Conservation (phyloP, 2,888 invertebrate genomes). For the Tenthredo distinguenda region DNA sequence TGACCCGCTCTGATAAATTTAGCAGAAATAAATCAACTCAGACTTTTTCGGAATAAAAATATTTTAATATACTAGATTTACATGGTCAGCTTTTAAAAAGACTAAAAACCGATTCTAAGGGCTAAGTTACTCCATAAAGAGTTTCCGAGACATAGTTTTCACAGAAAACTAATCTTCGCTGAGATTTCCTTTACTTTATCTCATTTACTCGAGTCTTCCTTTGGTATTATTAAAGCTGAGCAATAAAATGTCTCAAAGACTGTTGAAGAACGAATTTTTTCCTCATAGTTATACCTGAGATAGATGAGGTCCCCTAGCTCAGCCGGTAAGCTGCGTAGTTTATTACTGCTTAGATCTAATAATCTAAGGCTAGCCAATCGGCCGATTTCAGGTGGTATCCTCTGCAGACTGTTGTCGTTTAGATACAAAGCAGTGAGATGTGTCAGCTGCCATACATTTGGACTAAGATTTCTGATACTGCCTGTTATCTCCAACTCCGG, state of each 20-base stretch:
- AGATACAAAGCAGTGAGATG: constrained; percentile 97
- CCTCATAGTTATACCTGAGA: constrained; percentile 84
- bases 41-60: not conserved
- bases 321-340: constrained; percentile 95
- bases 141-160: not conserved
- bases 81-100: not conserved
- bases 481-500: constrained; percentile 95
- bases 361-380: constrained; percentile 90
- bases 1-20: not conserved
- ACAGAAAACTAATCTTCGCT: not conserved
- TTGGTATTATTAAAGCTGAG: not conserved
- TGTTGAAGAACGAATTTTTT: not conserved
- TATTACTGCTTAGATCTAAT: constrained; percentile 96
- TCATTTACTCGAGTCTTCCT: not conserved
- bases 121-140: not conserved
- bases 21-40: not conserved
- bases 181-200: not conserved
- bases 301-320: constrained; percentile 98
- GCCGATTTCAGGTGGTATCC: constrained; percentile 95
- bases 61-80: not conserved
- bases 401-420: constrained; percentile 95
- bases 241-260: not conserved
- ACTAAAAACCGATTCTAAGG: not conserved
- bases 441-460: constrained; percentile 93
- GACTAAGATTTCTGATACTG: constrained; percentile 95